Evolutionary conservation across 2,888 invertebrate species (phyloP).

Genomic region (Halocaridina rubra): DNA sequence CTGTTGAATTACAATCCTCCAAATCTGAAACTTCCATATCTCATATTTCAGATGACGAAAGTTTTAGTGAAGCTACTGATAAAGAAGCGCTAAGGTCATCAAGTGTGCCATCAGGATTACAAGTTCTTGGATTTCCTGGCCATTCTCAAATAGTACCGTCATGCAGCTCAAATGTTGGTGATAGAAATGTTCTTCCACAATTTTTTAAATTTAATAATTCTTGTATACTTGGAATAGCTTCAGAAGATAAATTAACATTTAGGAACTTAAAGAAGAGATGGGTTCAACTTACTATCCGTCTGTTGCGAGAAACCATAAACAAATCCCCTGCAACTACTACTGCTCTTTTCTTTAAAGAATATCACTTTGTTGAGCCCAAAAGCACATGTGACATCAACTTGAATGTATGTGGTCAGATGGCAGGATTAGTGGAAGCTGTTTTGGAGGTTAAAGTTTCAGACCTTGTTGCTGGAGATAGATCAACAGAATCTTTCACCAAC

Average conservation of each 20-base stretch:
- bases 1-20: background rate
- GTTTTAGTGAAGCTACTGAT: too few species aligned
- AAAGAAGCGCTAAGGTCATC: background rate
- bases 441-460: conserved; percentile 19
- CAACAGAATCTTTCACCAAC: background rate
- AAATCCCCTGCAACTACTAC: background rate
- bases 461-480: conserved; percentile 3
- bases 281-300: conserved; percentile 22
- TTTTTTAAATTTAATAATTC: background rate
- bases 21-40: background rate
- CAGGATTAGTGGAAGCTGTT: conserved; percentile 16
- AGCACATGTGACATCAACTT: conserved; percentile 20
- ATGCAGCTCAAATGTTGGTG: too few species aligned
- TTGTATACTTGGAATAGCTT: conserved; percentile 40
- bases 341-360: conserved; percentile 28
- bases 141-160: too few species aligned
- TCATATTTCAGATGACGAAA: background rate
- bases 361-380: conserved; percentile 18
- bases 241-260: conserved; percentile 16
- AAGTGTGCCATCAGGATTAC: conserved; percentile 22
- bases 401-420: conserved; percentile 18
- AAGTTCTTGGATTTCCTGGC: background rate
- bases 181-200: conserved; percentile 8
- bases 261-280: conserved; percentile 22
- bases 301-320: conserved; percentile 31